These are phyloP conservation scores for Cercopithecus petaurista DNA, from an alignment of 2,797 vertebrate genomes.

Conservation along the genomic window DNA sequence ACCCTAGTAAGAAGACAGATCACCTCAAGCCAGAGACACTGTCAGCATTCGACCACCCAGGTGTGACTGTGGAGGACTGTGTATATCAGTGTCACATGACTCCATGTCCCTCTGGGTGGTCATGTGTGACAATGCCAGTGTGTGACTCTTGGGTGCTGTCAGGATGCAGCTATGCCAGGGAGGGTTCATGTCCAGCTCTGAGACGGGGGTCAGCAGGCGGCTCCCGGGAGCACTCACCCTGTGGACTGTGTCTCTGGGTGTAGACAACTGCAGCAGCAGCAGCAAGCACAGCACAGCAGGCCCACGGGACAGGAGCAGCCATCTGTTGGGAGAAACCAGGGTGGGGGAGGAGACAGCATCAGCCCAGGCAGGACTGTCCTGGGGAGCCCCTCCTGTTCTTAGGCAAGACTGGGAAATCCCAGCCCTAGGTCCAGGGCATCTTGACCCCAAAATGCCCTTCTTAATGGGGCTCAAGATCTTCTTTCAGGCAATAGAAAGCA, in stretches of 20 bases:
- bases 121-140: not conserved
- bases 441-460: slow-evolving; percentile 39
- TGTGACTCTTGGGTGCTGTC: not conserved
- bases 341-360: not conserved
- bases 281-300: slow-evolving; percentile 95
- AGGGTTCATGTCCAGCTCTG: not conserved
- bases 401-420: slow-evolving; percentile 43
- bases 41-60: not conserved
- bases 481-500: slow-evolving; percentile 50
- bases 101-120: not conserved
- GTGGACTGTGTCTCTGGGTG: slow-evolving; percentile 94
- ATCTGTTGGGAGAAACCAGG: slow-evolving; percentile 89
- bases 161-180: not conserved
- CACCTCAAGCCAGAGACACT: slow-evolving; percentile 14
- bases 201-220: not conserved
- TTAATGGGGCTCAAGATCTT: slow-evolving; percentile 53
- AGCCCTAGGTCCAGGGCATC: not conserved
- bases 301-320: slow-evolving; percentile 93
- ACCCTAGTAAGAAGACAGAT: not conserved
- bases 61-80: not conserved
- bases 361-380: not conserved
- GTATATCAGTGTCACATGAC: not conserved
- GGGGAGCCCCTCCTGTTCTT: not conserved
- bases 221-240: slow-evolving; percentile 89
- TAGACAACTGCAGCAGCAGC: slow-evolving; percentile 91